Evolutionary conservation across 2,888 invertebrate genomes (phyloP).

Genomic region (Drosophila mayaguana): DNA sequence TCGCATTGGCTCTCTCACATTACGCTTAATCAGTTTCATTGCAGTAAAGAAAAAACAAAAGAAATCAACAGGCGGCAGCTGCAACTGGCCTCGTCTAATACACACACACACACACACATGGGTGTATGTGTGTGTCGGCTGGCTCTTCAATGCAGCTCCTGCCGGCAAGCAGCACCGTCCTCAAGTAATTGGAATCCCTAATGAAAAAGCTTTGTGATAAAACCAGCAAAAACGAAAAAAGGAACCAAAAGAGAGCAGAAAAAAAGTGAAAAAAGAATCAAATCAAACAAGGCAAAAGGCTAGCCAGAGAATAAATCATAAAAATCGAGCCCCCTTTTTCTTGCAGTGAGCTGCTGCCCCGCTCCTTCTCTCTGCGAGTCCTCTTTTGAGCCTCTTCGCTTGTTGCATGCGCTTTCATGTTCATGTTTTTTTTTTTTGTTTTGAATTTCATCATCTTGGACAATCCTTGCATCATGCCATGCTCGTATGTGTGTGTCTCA

Average conservation of each 20-base stretch:
- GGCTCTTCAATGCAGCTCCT: background rate
- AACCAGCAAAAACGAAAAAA: slow-evolving; percentile 14
- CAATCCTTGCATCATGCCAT: slow-evolving; percentile 58
- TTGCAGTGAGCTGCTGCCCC: slow-evolving; percentile 12
- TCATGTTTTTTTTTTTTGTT: slow-evolving; percentile 30
- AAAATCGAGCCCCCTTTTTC: slow-evolving; percentile 74
- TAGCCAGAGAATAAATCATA: slow-evolving; percentile 56
- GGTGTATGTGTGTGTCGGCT: background rate
- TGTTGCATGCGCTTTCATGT: slow-evolving; percentile 70
- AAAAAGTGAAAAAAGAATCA: slow-evolving; percentile 5
- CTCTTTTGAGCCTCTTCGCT: slow-evolving; percentile 23
- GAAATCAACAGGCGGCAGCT: slow-evolving; percentile 55
- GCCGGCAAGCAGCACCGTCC: slow-evolving; percentile 11
- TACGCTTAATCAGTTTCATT: slow-evolving; percentile 68
- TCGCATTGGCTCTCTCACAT: slow-evolving; percentile 48
- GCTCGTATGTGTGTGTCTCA: background rate
- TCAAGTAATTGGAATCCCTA: slow-evolving; percentile 68
- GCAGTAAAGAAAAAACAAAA: slow-evolving; percentile 38
- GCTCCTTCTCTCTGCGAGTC: slow-evolving; percentile 12
- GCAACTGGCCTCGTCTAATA: slow-evolving; percentile 1
- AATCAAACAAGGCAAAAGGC: slow-evolving; percentile 46
- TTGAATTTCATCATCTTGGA: slow-evolving; percentile 69
- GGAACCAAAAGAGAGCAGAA: slow-evolving; percentile 13
- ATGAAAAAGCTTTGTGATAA: slow-evolving; percentile 60
- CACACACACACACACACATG: background rate